phyloP scores from a whole-genome alignment of 2,797 vertebrate genomes.

The Anas acuta region DNA sequence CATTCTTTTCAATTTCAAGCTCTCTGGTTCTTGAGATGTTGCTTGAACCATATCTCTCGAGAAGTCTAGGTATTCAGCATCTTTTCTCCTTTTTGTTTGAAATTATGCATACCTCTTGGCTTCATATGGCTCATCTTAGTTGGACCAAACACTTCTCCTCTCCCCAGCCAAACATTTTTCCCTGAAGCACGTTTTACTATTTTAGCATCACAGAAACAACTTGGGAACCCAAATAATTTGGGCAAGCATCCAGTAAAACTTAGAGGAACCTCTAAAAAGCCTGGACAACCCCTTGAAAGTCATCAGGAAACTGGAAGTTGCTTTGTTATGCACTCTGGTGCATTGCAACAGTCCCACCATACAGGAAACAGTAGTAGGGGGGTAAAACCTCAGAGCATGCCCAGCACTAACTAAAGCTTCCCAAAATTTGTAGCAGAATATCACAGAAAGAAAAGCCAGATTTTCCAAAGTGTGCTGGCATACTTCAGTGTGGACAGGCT shows the following conservation, averaged over 20 bases:
- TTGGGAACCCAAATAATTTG: not conserved
- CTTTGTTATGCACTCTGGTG: not conserved
- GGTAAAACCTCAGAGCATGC: not conserved
- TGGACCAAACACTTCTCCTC: not conserved
- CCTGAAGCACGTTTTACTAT: fast-evolving
- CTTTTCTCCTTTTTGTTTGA: not conserved
- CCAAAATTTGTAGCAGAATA: not conserved
- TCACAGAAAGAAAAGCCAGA: not conserved
- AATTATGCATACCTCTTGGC: not conserved
- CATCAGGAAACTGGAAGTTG: not conserved
- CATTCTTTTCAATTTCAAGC: not conserved
- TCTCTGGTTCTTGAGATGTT: not conserved
- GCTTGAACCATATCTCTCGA: not conserved
- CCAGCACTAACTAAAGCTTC: not conserved
- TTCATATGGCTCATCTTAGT: not conserved
- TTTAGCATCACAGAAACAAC: not conserved
- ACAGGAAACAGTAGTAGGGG: not conserved
- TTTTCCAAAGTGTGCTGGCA: not conserved
- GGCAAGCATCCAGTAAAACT: not conserved
- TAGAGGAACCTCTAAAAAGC: not conserved
- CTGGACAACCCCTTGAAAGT: not conserved
- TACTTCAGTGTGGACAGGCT: not conserved
- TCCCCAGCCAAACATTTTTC: fast-evolving
- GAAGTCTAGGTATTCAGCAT: not conserved
- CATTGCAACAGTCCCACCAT: not conserved